phyloP scores from a whole-genome alignment of 2,888 invertebrate genomes.

The Heliconius cydno region DNA sequence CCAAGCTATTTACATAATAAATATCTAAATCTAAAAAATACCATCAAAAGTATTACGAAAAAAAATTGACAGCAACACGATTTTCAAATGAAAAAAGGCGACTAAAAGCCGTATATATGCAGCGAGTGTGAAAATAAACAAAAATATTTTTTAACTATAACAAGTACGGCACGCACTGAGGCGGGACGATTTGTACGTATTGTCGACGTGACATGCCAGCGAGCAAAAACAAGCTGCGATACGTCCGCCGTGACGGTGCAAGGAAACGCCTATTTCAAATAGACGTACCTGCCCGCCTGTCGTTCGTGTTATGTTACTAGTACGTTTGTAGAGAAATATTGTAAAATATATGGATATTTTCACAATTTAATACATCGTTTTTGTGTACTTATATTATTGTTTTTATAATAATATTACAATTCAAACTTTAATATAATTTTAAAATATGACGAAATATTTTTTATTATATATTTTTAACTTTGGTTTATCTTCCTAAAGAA shows the following conservation, averaged over 20 bases:
- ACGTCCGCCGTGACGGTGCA: slow-evolving; percentile 18
- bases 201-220: slow-evolving; percentile 37
- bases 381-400: no score
- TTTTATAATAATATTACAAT: no score
- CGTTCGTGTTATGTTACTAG: neutral
- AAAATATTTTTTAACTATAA: slow-evolving; percentile 30
- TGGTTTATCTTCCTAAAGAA: no score
- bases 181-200: slow-evolving; percentile 33
- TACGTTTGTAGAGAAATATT: neutral
- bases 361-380: no score
- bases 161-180: slow-evolving; percentile 16
- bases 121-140: slow-evolving; percentile 12
- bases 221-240: slow-evolving; percentile 39
- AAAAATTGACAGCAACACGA: neutral
- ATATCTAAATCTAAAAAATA: no score
- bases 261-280: slow-evolving; percentile 24
- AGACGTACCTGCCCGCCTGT: neutral
- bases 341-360: neutral
- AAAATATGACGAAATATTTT: no score
- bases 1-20: no score
- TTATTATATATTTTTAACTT: no score
- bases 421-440: no score
- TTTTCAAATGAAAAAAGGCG: neutral
- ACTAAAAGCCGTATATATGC: neutral
- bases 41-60: neutral